Conservation (phyloP, 1,140 invertebrate species). For the Nebria ingens region DNA sequence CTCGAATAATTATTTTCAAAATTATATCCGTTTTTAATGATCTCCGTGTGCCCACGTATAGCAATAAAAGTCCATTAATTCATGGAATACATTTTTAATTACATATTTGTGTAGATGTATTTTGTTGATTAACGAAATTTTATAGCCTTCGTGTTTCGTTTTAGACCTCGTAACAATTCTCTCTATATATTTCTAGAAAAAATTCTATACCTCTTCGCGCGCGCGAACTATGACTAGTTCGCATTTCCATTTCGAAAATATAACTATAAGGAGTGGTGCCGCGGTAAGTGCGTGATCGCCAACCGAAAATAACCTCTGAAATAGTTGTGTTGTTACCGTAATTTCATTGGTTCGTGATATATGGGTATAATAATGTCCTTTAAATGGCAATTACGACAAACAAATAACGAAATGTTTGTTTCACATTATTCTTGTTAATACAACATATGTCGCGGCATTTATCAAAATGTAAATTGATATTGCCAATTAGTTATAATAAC, state of each 20-base stretch:
- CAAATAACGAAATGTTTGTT: background rate
- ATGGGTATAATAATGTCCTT: constrained; percentile 6
- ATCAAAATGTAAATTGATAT: too few species aligned
- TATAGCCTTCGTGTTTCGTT: constrained; percentile 3
- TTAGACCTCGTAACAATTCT: background rate
- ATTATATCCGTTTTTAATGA: constrained; percentile 5
- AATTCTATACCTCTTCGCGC: too few species aligned
- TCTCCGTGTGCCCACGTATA: background rate
- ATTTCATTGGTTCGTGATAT: constrained; percentile 7
- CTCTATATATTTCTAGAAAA: constrained; percentile 1
- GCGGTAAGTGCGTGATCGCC: background rate
- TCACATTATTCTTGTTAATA: background rate
- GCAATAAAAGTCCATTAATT: constrained; percentile 5
- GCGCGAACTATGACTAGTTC: background rate
- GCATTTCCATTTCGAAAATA: constrained; percentile 4
- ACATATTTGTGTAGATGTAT: constrained; percentile 5
- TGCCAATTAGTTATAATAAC: too few species aligned
- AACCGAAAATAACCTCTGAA: constrained; percentile 5
- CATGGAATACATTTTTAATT: constrained; percentile 7
- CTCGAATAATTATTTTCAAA: constrained; percentile 2
- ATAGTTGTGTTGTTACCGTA: constrained; percentile 1
- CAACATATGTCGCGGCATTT: background rate
- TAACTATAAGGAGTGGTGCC: background rate
- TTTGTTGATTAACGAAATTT: constrained; percentile 5
- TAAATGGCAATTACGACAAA: constrained; percentile 4